Percentiles rank a stretch among this genome's conserved stretches.
Conservation (phyloP, 2,888 invertebrate species). For the Chydorus sphaericus region DNA sequence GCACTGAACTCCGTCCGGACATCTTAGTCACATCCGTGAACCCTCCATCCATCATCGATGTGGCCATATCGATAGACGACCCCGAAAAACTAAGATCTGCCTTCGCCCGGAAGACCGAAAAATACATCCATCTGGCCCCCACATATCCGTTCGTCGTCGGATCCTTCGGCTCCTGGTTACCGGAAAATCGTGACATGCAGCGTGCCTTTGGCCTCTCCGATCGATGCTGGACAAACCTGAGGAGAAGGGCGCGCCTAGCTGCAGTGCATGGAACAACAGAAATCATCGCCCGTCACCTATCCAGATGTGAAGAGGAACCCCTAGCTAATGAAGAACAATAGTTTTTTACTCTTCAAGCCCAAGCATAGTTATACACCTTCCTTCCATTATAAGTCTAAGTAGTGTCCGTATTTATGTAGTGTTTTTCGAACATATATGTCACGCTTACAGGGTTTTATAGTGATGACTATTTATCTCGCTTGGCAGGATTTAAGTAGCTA, state of each 20-base stretch:
- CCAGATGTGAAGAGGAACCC: no score
- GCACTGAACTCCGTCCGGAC: background rate
- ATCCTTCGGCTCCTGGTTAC: background rate
- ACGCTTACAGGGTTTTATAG: no score
- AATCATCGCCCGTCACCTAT: background rate
- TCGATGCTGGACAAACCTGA: background rate
- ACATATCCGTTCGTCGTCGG: background rate
- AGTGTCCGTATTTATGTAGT: no score
- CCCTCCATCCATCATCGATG: background rate
- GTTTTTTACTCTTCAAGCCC: no score
- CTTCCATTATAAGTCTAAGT: no score
- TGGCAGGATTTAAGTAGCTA: no score
- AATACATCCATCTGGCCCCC: background rate
- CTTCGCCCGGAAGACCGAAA: background rate
- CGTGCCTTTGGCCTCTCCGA: background rate
- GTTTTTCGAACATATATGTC: no score
- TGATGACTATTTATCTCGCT: no score
- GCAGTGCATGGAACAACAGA: background rate
- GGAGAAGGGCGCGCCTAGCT: background rate
- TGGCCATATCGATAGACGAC: background rate
- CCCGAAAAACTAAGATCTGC: background rate
- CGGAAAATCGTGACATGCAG: background rate
- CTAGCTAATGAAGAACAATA: no score
- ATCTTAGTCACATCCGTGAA: background rate
- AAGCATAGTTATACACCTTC: no score